These are phyloP conservation scores for Chaetophractus vellerosus DNA, from an alignment of 2,797 vertebrate species.

Conservation along the genomic window DNA sequence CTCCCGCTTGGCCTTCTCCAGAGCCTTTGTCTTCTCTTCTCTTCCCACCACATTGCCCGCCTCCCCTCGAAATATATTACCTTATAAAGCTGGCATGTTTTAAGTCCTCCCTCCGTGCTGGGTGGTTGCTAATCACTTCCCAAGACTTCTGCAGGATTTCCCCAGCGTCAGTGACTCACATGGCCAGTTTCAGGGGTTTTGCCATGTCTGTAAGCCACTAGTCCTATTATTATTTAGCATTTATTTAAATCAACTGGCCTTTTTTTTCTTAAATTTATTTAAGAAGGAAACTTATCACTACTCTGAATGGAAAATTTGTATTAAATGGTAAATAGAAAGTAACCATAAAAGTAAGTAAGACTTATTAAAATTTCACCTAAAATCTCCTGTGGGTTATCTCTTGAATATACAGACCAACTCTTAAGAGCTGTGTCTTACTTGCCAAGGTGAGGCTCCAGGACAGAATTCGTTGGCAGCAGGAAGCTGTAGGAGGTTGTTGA, in stretches of 20 bases:
- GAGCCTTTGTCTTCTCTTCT: neutral
- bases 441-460: neutral
- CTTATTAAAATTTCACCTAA: neutral
- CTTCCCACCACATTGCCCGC: neutral
- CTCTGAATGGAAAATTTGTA: neutral
- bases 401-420: neutral
- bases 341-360: accelerated
- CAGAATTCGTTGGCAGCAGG: neutral
- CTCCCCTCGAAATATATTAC: accelerated
- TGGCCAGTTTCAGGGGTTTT: neutral
- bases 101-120: neutral
- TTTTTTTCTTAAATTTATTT: neutral
- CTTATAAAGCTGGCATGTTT: neutral
- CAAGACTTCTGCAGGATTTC: neutral
- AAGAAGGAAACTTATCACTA: neutral
- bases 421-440: accelerated
- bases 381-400: neutral
- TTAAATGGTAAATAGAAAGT: neutral
- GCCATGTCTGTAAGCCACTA: neutral
- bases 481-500: neutral
- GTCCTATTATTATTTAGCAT: neutral
- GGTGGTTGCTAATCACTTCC: accelerated
- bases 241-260: neutral
- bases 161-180: accelerated
- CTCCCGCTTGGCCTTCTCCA: neutral